Base-by-base conservation (phyloP, 2,888 invertebrate species). In the Diadegma fenestrale region DNA sequence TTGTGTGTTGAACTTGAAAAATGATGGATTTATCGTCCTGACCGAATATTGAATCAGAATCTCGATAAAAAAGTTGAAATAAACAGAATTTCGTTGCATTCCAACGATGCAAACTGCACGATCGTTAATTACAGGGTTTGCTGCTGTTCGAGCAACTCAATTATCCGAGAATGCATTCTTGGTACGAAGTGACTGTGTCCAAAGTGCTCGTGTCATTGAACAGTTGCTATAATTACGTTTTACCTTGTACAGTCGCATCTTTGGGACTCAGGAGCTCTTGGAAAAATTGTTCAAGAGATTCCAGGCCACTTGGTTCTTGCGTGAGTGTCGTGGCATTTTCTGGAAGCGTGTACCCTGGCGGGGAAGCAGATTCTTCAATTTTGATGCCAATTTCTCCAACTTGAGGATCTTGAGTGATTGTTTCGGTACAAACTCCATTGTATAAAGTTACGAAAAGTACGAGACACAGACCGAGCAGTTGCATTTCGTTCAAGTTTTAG, bases 401-500 rank as follows among this genome's bases (percentile, higher is more conserved):
- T 37, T 8, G 22, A 17, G 33, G 26, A 51, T 41, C 51, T 17
- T 78, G 30, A 26, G 12, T 51, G 72, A 72, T 26, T 10, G 61
- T 68, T 61, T 82, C 33, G 22, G 72, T 61, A 51, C 6, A 26
- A 54, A 45, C 68, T 26, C 48, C 71, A 48, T 48, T 72, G 37
- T 63, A 14, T 41, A 72, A 12, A 41, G 41, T 61, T 7, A 61
- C 61, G 51, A 85, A 14, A 51, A 85, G 26, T 30, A 77, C 61
- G 14, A 76, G 43, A 43, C 76, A 75, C 61, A 75, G 7, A 33
- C 69, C 69, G 77, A 75, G 8, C 12, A 66, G 54, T 68, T 75
- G 69, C 84, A 85, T 85, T 54, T 81, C 51, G 22, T 58, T 61
- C 2, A 64, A 58, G 22, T 54, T 41, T 8, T 45, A 26, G 10